Evolutionary conservation across 2,888 invertebrate species (phyloP), one percentile per base, ranked within the genome.

Genomic region (Elegia similella): DNA sequence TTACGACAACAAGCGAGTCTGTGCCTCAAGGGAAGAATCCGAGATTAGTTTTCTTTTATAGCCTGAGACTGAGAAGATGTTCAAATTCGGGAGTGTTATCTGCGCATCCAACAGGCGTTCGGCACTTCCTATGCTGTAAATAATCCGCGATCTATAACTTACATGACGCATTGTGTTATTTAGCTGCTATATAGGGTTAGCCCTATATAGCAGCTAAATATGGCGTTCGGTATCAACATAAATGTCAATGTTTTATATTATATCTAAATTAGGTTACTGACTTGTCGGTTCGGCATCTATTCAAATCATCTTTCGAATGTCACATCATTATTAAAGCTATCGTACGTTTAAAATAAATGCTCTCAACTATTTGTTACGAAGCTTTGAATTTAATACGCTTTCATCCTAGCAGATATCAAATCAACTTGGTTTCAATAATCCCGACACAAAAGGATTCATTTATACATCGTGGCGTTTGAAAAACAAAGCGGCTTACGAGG

Each of bases 1-100:
- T 60, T 61, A 59, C 53, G 42, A 58, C 55, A 52, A 55, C 52
- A 38, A 47, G 58, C 48, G 56, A 17, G 59, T 44, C 46, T 38
- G 48, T 16, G 43, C 53, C 46, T 42, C 53, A 16, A 6, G 48
- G 56, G 56, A 56, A 42, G 47, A 56, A 56, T 56, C 23, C 56
- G 42, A 56, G 56, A 56, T 56, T 56, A 56, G 56, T 48, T 56
- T 47, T 42, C 42, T 15, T 38, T 38, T 15, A 34, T 16, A 12
- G 29, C 42, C 46, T n/a, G n/a, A 29, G 55, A 8, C 46, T 42
- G 53, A 50, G 48, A 42, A 43, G 29, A 29, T 54, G 53, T 30
- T 54, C 53, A 30, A 42, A 53, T 53, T 29, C 30, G 30, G 13
- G 43, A 13, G 53, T 42, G 43, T 42, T 54, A 44, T 54, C 43